A percentile compares a stretch with the other conserved stretches of the same genome.
Evolutionary conservation across 2,888 invertebrate genomes (phyloP).

Genomic region (Cephus sareptanus): DNA sequence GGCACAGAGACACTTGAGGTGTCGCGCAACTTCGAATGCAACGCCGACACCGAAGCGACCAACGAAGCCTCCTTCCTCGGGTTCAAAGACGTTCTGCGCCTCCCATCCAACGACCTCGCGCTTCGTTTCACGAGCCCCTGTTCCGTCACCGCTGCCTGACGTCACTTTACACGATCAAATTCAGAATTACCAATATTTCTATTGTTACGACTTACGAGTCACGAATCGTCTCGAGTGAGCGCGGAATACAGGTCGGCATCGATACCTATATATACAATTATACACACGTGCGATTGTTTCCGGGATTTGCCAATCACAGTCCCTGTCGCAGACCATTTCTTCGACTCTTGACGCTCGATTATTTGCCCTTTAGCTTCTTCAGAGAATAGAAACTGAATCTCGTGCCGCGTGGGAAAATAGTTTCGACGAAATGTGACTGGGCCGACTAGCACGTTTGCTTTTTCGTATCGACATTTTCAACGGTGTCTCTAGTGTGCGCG

Average conservation of each 20-base stretch:
- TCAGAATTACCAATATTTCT: not conserved
- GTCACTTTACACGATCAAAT: not conserved
- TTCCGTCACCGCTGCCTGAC: no score
- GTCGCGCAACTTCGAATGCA: not conserved
- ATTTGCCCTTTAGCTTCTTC: not conserved
- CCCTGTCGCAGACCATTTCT: no score
- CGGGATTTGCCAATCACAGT: not conserved
- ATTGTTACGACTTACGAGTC: no score
- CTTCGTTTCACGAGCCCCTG: no score
- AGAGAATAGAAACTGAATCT: not conserved
- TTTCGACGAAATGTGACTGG: not conserved
- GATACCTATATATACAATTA: no score
- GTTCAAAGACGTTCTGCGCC: no score
- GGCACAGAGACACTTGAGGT: not conserved
- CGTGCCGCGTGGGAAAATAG: not conserved
- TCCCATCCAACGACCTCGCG: no score
- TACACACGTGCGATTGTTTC: not conserved
- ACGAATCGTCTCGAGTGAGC: no score
- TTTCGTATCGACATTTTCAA: constrained; percentile 66
- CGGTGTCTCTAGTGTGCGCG: constrained; percentile 34
- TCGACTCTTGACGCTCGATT: no score
- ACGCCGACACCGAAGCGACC: no score
- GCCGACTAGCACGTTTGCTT: constrained; percentile 47
- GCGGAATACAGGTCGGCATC: no score
- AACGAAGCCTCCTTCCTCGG: not conserved